These are phyloP conservation scores for Arctia plantaginis DNA, from an alignment of 2,888 invertebrate genomes.

Conservation along the genomic window DNA sequence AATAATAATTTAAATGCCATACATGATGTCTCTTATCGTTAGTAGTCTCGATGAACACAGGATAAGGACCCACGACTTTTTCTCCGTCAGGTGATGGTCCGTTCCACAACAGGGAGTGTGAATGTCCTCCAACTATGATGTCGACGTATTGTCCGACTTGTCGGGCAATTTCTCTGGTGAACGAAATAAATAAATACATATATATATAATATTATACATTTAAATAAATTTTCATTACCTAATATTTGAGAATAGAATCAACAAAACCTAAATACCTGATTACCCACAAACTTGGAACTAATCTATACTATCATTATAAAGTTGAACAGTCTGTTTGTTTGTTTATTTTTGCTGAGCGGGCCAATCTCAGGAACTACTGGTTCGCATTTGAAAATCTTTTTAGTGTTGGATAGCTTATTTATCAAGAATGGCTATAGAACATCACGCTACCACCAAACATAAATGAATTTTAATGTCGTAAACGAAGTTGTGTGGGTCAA, in stretches of 20 bases:
- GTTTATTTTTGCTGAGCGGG: background rate
- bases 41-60: conserved; percentile 83
- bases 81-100: conserved; percentile 86
- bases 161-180: conserved; percentile 86
- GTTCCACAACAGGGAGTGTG: conserved; percentile 92
- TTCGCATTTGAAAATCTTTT: background rate
- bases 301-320: no score
- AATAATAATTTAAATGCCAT: conserved; percentile 4
- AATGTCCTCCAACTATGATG: conserved; percentile 94
- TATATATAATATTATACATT: background rate
- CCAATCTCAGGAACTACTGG: background rate
- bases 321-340: no score
- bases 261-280: background rate
- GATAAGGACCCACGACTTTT: conserved; percentile 88
- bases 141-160: conserved; percentile 90
- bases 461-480: no score
- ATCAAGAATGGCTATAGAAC: no score
- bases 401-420: no score
- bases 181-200: conserved; percentile 25
- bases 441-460: no score
- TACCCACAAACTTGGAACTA: background rate
- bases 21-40: conserved; percentile 70
- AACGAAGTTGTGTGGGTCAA: no score
- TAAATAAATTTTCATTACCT: background rate
- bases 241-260: background rate